phyloP scores from a whole-genome alignment of 2,113 vertebrate genomes.

The chimpanzee (Pan troglodytes) region NHGRI_mPanTro3-v2.1_pri NC_072401.2:64369501-64370000 shows the following conservation, averaged over 20 bases:
- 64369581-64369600: neutral
- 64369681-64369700: neutral
- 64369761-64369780: neutral
- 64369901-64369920: neutral
- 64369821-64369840: neutral
- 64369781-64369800: neutral
- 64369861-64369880: neutral
- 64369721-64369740: neutral
- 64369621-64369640: neutral
- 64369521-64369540: neutral
- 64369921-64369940: too few species aligned
- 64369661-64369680: neutral
- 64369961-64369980: too few species aligned
- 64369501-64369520: neutral
- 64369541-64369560: neutral
- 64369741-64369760: neutral
- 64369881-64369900: neutral
- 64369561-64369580: neutral
- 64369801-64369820: neutral
- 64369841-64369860: neutral
- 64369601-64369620: neutral
- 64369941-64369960: too few species aligned
- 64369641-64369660: neutral
- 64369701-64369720: neutral
- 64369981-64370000: too few species aligned